Percentiles rank a stretch among this genome's conserved stretches.
Conservation (phyloP, 1,140 invertebrate species). For the Drosophila bipectinata region DNA sequence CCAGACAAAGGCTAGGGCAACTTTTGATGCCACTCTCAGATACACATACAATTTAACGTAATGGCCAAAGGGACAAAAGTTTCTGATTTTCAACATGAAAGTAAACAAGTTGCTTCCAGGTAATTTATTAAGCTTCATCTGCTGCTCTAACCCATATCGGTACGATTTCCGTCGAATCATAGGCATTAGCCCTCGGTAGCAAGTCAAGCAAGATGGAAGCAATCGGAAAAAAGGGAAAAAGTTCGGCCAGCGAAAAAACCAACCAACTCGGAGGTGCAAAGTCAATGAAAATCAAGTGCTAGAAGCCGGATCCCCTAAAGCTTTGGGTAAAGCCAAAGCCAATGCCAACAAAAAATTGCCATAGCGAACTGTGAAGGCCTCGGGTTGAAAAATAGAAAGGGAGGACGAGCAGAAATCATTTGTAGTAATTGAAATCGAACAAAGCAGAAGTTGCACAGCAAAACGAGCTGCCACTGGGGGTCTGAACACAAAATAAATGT, state of each 20-base stretch:
- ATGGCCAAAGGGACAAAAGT: slow-evolving; percentile 70
- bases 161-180: slow-evolving; percentile 33
- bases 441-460: slow-evolving; percentile 60
- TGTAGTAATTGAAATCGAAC: slow-evolving; percentile 80
- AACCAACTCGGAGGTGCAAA: slow-evolving; percentile 52
- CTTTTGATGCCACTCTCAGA: slow-evolving; percentile 61
- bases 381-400: slow-evolving; percentile 20
- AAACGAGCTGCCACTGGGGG: slow-evolving; percentile 32
- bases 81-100: slow-evolving; percentile 66
- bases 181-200: slow-evolving; percentile 5
- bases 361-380: slow-evolving; percentile 31
- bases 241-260: slow-evolving; percentile 20
- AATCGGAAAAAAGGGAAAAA: slow-evolving; percentile 36
- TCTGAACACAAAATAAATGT: slow-evolving; percentile 29
- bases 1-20: slow-evolving; percentile 43
- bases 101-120: slow-evolving; percentile 75
- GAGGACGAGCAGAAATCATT: slow-evolving; percentile 62
- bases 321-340: background rate
- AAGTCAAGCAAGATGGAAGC: slow-evolving; percentile 37
- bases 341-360: slow-evolving; percentile 13
- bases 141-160: slow-evolving; percentile 46
- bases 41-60: slow-evolving; percentile 68
- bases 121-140: slow-evolving; percentile 70
- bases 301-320: slow-evolving; percentile 21
- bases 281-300: slow-evolving; percentile 72